Conservation (phyloP, 2,888 invertebrate species). For the Crossocerus cetratus region DNA sequence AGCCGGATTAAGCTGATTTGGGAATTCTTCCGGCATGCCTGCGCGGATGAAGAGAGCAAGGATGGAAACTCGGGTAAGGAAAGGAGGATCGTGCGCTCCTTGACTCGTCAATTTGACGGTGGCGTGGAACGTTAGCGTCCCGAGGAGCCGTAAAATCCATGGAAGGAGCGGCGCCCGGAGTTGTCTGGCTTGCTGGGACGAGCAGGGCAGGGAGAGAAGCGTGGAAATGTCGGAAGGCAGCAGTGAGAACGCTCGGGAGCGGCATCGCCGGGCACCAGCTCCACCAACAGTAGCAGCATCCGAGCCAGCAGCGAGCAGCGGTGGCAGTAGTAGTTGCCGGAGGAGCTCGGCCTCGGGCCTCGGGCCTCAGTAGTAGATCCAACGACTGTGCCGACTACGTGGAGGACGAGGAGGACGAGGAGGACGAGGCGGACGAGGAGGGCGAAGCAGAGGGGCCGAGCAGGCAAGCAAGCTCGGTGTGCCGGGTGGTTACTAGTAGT, state of each 20-base stretch:
- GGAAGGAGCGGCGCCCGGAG: slow-evolving; percentile 18
- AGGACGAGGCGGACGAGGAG: slow-evolving; percentile 17
- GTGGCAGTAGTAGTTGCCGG: neutral
- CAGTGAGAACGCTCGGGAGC: slow-evolving; percentile 4
- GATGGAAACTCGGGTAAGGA: neutral
- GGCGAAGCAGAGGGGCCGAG: neutral
- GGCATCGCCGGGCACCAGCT: slow-evolving; percentile 13
- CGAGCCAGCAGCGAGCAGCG: slow-evolving; percentile 8
- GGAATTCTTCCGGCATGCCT: slow-evolving; percentile 28
- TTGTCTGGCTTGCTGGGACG: slow-evolving; percentile 8
- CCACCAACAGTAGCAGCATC: slow-evolving; percentile 17
- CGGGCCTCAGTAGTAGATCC: neutral
- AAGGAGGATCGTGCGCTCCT: neutral
- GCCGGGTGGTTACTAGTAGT: slow-evolving; percentile 15
- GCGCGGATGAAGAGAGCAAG: neutral
- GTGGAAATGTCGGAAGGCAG: neutral
- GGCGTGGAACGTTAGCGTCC: slow-evolving; percentile 25
- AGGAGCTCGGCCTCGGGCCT: neutral
- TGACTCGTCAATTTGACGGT: neutral
- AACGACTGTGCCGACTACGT: neutral
- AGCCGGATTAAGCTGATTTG: slow-evolving; percentile 33
- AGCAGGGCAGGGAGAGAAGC: too few relatives aligned
- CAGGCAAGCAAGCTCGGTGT: neutral
- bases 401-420: slow-evolving; percentile 13
- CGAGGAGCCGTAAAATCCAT: slow-evolving; percentile 53